phyloP scores from a whole-genome alignment of 1,140 invertebrate genomes.

The Papilio helenus region DNA sequence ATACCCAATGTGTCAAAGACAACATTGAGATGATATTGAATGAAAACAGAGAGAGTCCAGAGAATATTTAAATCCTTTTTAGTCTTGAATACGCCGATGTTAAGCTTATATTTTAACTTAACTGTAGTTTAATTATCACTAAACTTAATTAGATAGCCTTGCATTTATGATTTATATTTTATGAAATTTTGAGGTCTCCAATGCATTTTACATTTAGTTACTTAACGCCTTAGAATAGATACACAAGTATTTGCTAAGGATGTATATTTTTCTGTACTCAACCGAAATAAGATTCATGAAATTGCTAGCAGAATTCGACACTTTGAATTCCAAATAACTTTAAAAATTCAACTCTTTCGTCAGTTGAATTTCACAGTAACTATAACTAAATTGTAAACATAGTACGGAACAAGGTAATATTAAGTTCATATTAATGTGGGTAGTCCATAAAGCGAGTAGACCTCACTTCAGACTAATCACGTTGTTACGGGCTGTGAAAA shows the following conservation, averaged over 20 bases:
- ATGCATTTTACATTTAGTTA: too few species aligned
- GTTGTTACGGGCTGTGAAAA: conserved; percentile 10
- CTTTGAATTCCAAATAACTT: not conserved
- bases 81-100: too few species aligned
- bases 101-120: too few species aligned
- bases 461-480: not conserved
- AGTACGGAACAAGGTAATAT: not conserved
- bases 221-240: too few species aligned
- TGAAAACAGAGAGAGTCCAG: not conserved
- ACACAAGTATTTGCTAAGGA: too few species aligned
- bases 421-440: not conserved
- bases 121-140: too few species aligned
- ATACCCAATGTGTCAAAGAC: not conserved
- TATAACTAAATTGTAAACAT: not conserved
- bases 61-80: too few species aligned
- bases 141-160: too few species aligned
- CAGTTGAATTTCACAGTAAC: not conserved
- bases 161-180: too few species aligned
- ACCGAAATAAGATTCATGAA: not conserved
- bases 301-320: not conserved
- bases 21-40: not conserved
- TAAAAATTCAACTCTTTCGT: not conserved
- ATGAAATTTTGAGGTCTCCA: too few species aligned
- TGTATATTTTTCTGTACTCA: not conserved
- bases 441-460: not conserved